A percentile compares a stretch with the other conserved stretches of the same genome.
These are phyloP conservation scores for Larimichthys polyactis DNA, from an alignment of 2,113 vertebrate genomes.

Conservation along the genomic window DNA sequence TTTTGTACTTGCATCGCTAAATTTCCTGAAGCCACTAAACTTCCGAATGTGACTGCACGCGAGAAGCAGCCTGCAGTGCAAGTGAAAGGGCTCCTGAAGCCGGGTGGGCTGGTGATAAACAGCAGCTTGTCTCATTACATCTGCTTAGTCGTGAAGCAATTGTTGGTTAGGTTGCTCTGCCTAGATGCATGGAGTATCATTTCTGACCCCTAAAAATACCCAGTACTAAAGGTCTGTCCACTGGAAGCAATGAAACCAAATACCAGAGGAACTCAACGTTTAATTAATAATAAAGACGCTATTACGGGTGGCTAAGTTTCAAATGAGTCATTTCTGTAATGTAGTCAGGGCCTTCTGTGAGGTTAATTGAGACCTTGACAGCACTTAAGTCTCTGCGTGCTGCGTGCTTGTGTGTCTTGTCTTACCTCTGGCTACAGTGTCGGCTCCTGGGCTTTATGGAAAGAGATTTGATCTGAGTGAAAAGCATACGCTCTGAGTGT, in stretches of 20 bases:
- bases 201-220: constrained; percentile 3
- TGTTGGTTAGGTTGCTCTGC: constrained; percentile 3
- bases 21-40: constrained; percentile 1
- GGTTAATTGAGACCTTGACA: constrained; percentile 76
- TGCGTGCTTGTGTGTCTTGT: constrained; percentile 35
- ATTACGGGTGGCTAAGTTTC: constrained; percentile 49
- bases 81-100: background rate
- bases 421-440: constrained; percentile 52
- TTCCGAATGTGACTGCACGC: background rate
- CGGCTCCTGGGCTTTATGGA: constrained; percentile 43
- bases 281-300: constrained; percentile 56
- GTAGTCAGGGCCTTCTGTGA: constrained; percentile 48
- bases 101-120: background rate
- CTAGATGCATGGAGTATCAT: background rate
- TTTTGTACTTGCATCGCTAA: background rate
- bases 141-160: constrained; percentile 6
- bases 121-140: background rate
- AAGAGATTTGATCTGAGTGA: constrained; percentile 61
- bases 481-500: constrained; percentile 11
- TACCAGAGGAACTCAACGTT: constrained; percentile 35
- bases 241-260: constrained; percentile 29
- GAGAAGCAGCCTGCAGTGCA: background rate
- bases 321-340: constrained; percentile 61
- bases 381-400: constrained; percentile 53
- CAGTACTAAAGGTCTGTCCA: background rate